Evolutionary conservation across 1,140 invertebrate species (phyloP).

Genomic region (Drosophila yakuba): DNA sequence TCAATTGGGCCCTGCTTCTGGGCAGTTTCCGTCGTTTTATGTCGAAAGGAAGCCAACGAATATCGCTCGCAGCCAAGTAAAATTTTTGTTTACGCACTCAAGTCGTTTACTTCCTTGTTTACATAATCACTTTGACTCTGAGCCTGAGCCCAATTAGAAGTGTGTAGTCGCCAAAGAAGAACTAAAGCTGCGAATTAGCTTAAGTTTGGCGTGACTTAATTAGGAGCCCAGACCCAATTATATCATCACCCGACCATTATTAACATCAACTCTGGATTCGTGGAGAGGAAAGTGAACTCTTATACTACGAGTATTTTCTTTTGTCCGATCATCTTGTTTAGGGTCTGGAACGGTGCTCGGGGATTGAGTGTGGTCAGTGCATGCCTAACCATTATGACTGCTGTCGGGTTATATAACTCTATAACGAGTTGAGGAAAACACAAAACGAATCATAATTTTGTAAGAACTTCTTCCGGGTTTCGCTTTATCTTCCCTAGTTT

Average conservation of each 20-base stretch:
- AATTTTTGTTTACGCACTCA: slow-evolving; percentile 41
- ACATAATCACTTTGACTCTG: slow-evolving; percentile 53
- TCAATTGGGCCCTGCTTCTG: slow-evolving; percentile 19
- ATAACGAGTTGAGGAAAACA: slow-evolving; percentile 27
- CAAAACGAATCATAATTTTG: slow-evolving; percentile 18
- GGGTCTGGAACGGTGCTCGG: slow-evolving; percentile 44
- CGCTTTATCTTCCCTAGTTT: neutral
- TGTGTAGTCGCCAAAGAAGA: slow-evolving; percentile 48
- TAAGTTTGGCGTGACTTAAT: slow-evolving; percentile 79
- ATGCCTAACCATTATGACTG: slow-evolving; percentile 9
- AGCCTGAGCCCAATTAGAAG: slow-evolving; percentile 59
- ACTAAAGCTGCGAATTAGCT: slow-evolving; percentile 62
- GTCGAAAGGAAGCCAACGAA: slow-evolving; percentile 43
- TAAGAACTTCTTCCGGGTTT: slow-evolving; percentile 31
- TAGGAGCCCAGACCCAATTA: slow-evolving; percentile 56
- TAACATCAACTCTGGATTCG: slow-evolving; percentile 13
- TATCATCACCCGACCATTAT: slow-evolving; percentile 48
- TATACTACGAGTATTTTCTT: slow-evolving; percentile 27
- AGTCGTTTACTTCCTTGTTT: slow-evolving; percentile 57
- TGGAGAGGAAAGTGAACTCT: slow-evolving; percentile 53
- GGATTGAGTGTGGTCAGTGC: slow-evolving; percentile 55
- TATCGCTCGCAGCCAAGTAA: slow-evolving; percentile 28
- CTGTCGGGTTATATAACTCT: slow-evolving; percentile 42
- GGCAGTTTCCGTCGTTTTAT: slow-evolving; percentile 50
- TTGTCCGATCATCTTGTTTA: slow-evolving; percentile 35